phyloP scores from a whole-genome alignment of 2,797 vertebrate genomes.

The Sebastes minor region DNA sequence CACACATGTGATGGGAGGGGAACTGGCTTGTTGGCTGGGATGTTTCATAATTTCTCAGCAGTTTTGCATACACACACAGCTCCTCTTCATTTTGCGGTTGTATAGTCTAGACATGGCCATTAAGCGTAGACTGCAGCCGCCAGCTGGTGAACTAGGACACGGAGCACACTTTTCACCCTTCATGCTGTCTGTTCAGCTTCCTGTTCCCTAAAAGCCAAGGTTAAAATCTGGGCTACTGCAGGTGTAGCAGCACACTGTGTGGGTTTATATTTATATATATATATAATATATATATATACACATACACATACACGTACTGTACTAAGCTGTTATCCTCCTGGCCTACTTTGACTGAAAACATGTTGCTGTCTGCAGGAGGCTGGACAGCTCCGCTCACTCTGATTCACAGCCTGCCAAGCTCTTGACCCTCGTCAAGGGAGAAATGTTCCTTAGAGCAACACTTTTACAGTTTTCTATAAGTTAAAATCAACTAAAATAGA shows the following conservation, averaged over 20 bases:
- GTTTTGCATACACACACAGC: background rate
- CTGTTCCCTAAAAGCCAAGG: constrained; percentile 24
- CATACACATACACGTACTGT: too few species aligned
- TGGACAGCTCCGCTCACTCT: background rate
- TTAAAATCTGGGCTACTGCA: constrained; percentile 58
- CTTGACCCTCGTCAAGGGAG: background rate
- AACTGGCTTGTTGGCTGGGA: background rate
- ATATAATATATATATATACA: background rate
- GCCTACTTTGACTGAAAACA: constrained; percentile 32
- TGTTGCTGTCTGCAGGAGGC: background rate
- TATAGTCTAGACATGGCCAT: background rate
- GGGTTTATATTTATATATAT: background rate
- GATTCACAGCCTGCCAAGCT: background rate
- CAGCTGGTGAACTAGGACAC: constrained; percentile 1
- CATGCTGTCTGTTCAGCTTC: background rate
- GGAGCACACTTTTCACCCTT: background rate
- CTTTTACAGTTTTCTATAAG: background rate
- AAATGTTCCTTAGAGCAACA: background rate
- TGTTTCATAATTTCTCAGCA: background rate
- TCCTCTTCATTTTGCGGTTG: background rate
- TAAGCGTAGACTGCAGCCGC: background rate
- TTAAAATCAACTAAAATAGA: background rate
- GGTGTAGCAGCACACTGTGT: constrained; percentile 5
- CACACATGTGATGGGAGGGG: too few species aligned
- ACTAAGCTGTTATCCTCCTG: background rate